phyloP scores from a whole-genome alignment of 2,797 vertebrate genomes.

The Premnoplex brunnescens region DNA sequence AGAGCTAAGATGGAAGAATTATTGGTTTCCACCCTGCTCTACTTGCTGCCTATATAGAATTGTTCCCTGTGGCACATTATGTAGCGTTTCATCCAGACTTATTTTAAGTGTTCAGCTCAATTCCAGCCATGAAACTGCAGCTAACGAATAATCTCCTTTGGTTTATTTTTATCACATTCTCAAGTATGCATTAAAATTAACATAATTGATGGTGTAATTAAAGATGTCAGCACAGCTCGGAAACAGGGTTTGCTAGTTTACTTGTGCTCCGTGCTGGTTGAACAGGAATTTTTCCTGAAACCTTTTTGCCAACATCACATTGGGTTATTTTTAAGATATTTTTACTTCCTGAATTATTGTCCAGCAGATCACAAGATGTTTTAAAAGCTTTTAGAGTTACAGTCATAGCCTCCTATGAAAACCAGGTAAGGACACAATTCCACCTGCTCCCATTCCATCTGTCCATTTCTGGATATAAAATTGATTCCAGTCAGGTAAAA shows the following conservation, averaged over 20 bases:
- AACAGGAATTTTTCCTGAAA: background rate
- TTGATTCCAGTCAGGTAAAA: background rate
- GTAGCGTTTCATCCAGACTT: slow-evolving; percentile 15
- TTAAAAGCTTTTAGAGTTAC: background rate
- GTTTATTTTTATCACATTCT: slow-evolving; percentile 63
- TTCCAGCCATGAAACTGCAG: slow-evolving; percentile 23
- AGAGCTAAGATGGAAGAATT: slow-evolving; percentile 18
- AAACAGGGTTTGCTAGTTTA: slow-evolving; percentile 9
- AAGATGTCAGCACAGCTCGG: slow-evolving; percentile 31
- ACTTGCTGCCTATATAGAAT: background rate
- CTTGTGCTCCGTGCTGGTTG: background rate
- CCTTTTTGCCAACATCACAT: background rate
- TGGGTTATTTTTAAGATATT: background rate
- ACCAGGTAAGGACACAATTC: background rate
- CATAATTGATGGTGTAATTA: slow-evolving; percentile 56
- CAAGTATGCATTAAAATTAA: slow-evolving; percentile 61
- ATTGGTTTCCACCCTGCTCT: background rate
- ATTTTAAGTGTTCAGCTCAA: slow-evolving; percentile 28
- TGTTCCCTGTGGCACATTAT: slow-evolving; percentile 20
- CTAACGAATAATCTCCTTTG: slow-evolving; percentile 19
- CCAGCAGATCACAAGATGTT: background rate
- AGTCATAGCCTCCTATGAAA: background rate
- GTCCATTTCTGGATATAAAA: background rate
- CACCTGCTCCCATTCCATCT: background rate
- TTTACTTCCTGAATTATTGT: background rate